phyloP scores from a whole-genome alignment of 2,797 vertebrate genomes.

The Falco columbarius region DNA sequence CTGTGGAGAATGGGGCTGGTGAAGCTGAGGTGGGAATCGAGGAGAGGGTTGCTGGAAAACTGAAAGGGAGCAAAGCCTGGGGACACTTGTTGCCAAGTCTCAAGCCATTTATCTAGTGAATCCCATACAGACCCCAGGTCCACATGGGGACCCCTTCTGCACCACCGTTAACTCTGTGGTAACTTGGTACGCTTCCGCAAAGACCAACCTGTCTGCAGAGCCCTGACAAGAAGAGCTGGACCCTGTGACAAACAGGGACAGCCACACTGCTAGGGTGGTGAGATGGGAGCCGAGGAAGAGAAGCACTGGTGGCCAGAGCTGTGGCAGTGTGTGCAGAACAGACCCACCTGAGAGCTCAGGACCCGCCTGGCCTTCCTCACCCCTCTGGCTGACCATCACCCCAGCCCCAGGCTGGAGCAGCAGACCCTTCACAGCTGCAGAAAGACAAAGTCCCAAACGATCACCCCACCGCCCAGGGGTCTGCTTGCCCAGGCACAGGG shows the following conservation, averaged over 20 bases:
- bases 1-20: neutral
- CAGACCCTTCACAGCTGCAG: neutral
- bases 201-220: neutral
- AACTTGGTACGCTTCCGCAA: rapidly evolving
- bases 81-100: no score
- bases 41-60: neutral
- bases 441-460: no score
- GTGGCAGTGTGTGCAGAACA: rapidly evolving
- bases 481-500: neutral
- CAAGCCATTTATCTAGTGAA: neutral
- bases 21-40: neutral
- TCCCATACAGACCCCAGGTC: rapidly evolving
- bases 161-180: neutral
- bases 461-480: no score
- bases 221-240: neutral
- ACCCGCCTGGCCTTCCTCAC: neutral
- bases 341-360: no score
- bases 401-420: neutral
- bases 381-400: neutral
- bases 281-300: no score
- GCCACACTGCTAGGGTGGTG: no score
- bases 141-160: rapidly evolving
- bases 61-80: neutral
- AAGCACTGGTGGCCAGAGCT: neutral
- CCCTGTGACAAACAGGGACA: no score